Percentiles rank a stretch among this genome's conserved stretches.
These are phyloP conservation scores for Fistularia tabacaria DNA, from an alignment of 2,797 vertebrate species.

Conservation along the genomic window DNA sequence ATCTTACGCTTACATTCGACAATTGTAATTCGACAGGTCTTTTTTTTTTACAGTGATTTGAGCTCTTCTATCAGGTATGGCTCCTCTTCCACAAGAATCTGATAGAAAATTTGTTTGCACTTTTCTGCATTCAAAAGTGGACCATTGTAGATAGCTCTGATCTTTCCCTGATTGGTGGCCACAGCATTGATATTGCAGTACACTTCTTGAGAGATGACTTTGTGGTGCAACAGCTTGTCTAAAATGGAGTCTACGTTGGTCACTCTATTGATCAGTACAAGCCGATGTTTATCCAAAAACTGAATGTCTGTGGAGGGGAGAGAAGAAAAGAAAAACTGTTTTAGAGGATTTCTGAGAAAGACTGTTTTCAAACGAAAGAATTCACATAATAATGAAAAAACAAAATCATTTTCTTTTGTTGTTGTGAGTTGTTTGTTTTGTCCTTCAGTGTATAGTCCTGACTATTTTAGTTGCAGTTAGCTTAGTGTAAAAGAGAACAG, in stretches of 20 bases:
- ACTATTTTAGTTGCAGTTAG: too few relatives aligned
- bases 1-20: too few relatives aligned
- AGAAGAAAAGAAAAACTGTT: too few relatives aligned
- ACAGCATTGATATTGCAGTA: slow-evolving; percentile 19
- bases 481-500: too few relatives aligned
- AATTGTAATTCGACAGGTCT: rapidly evolving
- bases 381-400: too few relatives aligned
- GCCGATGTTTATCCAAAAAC: slow-evolving; percentile 46
- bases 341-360: not conserved
- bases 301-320: not conserved
- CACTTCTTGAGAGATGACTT: not conserved
- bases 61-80: slow-evolving; percentile 25
- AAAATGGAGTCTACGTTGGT: slow-evolving; percentile 20
- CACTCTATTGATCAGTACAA: not conserved
- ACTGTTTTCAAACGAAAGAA: too few relatives aligned
- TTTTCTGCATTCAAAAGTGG: not conserved
- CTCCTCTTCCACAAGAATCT: slow-evolving; percentile 21
- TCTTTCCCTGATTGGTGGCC: rapidly evolving
- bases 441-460: too few relatives aligned
- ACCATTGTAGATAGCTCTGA: slow-evolving; percentile 25
- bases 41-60: not conserved
- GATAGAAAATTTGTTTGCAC: slow-evolving; percentile 40
- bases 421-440: too few relatives aligned
- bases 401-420: too few relatives aligned
- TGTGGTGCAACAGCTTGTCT: slow-evolving; percentile 28